Evolutionary conservation across 2,797 vertebrate genomes (phyloP).

Genomic region (Nannoperca australis): DNA sequence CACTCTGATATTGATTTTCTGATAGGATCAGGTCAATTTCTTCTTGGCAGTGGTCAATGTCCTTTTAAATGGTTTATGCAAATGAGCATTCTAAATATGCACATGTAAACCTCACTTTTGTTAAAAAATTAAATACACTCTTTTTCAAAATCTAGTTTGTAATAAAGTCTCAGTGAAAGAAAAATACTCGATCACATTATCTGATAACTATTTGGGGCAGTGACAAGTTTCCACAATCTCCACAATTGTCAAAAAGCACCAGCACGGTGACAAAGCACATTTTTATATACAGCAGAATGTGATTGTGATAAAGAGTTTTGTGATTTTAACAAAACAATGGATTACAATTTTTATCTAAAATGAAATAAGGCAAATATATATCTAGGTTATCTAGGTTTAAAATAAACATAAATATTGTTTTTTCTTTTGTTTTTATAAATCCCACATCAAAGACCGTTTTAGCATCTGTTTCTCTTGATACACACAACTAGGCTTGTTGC

Average conservation of each 20-base stretch:
- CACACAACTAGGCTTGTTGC: too few species aligned
- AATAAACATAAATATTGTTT: too few species aligned
- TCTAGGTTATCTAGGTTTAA: background rate
- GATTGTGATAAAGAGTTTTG: background rate
- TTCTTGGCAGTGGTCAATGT: constrained; percentile 28
- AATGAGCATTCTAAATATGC: constrained; percentile 17
- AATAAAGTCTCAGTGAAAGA: background rate
- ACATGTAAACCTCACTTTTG: background rate
- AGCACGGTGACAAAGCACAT: background rate
- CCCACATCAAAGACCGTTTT: background rate
- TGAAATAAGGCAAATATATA: background rate
- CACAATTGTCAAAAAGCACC: background rate
- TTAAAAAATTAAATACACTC: background rate
- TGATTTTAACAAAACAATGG: background rate
- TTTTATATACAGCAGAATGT: background rate
- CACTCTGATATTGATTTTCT: constrained; percentile 37
- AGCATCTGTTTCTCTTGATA: background rate
- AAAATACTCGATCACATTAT: background rate
- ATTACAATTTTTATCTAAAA: background rate
- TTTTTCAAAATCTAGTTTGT: background rate
- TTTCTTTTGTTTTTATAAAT: background rate
- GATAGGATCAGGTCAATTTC: constrained; percentile 38
- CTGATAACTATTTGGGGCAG: background rate
- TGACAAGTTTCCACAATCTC: background rate
- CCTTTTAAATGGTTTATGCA: constrained; percentile 32